A percentile compares a stretch with the other conserved stretches of the same genome.
Conservation (phyloP, 2,797 vertebrate genomes). For the Ataeniobius toweri region DNA sequence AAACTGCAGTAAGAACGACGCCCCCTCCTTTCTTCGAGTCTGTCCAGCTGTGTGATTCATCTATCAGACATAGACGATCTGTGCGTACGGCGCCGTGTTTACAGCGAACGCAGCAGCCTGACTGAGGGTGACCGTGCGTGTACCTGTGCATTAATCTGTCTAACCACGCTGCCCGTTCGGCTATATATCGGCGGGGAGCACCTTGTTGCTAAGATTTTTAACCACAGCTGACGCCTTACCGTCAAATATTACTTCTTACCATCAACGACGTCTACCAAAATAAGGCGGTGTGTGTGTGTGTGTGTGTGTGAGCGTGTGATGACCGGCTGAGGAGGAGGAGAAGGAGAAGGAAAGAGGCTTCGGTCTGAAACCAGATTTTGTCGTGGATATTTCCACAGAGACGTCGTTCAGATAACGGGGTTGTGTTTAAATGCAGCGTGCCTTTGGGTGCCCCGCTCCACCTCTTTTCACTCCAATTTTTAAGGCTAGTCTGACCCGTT, state of each 20-base stretch:
- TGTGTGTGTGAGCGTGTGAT: conserved; percentile 66
- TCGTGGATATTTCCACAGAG: conserved; percentile 75
- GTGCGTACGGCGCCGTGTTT: conserved; percentile 78
- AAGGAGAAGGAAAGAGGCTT: conserved; percentile 65
- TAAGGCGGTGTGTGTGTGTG: conserved; percentile 69
- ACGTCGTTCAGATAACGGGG: conserved; percentile 36
- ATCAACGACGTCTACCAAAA: conserved; percentile 51
- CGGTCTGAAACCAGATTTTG: conserved; percentile 67
- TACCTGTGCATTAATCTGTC: conserved; percentile 63
- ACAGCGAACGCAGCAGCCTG: conserved; percentile 74
- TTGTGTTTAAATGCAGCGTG: conserved; percentile 40
- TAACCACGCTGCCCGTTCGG: conserved; percentile 3
- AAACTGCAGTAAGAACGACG: conserved; percentile 56
- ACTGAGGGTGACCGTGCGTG: conserved; percentile 38
- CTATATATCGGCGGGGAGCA: conserved; percentile 26
- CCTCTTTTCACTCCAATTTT: conserved; percentile 14
- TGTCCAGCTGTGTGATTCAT: conserved; percentile 52
- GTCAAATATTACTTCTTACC: conserved; percentile 4
- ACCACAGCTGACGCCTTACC: background rate
- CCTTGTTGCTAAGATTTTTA: background rate
- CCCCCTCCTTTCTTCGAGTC: conserved; percentile 34
- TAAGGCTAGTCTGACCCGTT: conserved; percentile 7
- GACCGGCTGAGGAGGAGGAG: conserved; percentile 54
- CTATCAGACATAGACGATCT: conserved; percentile 63
- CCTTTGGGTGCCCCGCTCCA: background rate